Evolutionary conservation across 2,797 vertebrate species (phyloP).

Genomic region (Eleutherodactylus coqui): DNA sequence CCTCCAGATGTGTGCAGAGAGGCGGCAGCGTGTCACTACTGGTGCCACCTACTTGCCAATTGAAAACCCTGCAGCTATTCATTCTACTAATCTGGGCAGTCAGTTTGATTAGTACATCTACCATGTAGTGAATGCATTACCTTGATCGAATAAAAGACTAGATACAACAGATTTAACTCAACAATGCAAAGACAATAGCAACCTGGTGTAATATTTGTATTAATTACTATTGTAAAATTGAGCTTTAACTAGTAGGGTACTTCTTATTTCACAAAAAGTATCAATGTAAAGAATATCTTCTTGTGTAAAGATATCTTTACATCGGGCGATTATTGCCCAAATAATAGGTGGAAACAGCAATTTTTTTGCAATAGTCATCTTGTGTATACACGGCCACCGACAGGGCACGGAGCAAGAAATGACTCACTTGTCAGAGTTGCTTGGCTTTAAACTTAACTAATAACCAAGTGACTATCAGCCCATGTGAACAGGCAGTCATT

Average conservation of each 20-base stretch:
- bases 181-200: not conserved
- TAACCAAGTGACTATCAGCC: too few relatives aligned
- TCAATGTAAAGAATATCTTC: not conserved
- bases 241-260: too few relatives aligned
- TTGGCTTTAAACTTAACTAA: too few relatives aligned
- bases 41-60: conserved; percentile 58
- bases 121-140: not conserved
- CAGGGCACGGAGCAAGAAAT: too few relatives aligned
- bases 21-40: not conserved
- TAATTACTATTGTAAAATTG: too few relatives aligned
- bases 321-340: too few relatives aligned
- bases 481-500: too few relatives aligned
- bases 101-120: not conserved
- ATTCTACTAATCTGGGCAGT: not conserved
- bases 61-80: conserved; percentile 33
- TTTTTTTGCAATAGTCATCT: too few relatives aligned
- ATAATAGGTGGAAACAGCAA: too few relatives aligned
- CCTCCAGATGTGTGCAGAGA: conserved; percentile 46
- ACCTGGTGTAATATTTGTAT: not conserved
- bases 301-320: too few relatives aligned
- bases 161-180: not conserved
- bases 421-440: too few relatives aligned
- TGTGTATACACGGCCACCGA: too few relatives aligned
- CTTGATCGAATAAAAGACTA: not conserved
- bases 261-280: not conserved